phyloP scores from a whole-genome alignment of 2,888 invertebrate genomes.

The Drosophila phalerata region DNA sequence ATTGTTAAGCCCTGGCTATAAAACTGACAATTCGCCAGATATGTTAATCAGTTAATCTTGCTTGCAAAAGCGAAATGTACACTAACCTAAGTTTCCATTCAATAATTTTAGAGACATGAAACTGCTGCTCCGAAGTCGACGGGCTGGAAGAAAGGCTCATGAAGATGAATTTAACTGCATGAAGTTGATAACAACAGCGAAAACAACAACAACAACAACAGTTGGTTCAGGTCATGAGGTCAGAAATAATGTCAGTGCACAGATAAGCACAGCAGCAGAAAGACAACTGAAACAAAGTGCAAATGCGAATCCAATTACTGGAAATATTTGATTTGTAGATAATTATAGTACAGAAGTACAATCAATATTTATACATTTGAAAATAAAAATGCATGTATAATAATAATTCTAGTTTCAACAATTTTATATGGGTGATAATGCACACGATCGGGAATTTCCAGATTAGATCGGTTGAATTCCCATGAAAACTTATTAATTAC shows the following conservation, averaged over 20 bases:
- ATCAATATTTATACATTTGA: slow-evolving; percentile 5
- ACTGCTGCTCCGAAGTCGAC: slow-evolving; percentile 25
- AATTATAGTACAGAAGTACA: neutral
- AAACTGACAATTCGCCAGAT: slow-evolving; percentile 1
- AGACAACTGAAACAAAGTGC: neutral
- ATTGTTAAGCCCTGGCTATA: slow-evolving; percentile 26
- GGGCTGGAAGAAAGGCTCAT: slow-evolving; percentile 8
- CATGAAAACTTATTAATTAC: neutral
- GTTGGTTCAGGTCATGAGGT: neutral
- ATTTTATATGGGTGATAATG: slow-evolving; percentile 9
- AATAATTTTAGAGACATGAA: slow-evolving; percentile 28
- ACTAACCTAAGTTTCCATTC: neutral
- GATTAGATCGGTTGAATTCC: slow-evolving; percentile 8
- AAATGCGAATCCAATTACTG: neutral
- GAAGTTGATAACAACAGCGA: neutral
- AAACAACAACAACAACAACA: neutral
- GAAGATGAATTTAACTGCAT: neutral
- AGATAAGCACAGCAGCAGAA: neutral
- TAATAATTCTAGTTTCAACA: slow-evolving; percentile 15
- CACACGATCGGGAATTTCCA: slow-evolving; percentile 10
- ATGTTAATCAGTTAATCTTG: slow-evolving; percentile 14
- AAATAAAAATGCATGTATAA: neutral
- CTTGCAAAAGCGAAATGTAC: neutral
- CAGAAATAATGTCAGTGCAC: neutral
- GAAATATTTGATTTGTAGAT: neutral